A percentile compares a stretch with the other conserved stretches of the same genome.
Conservation (phyloP, 2,113 vertebrate species). For the Hydrolagus affinis region DNA sequence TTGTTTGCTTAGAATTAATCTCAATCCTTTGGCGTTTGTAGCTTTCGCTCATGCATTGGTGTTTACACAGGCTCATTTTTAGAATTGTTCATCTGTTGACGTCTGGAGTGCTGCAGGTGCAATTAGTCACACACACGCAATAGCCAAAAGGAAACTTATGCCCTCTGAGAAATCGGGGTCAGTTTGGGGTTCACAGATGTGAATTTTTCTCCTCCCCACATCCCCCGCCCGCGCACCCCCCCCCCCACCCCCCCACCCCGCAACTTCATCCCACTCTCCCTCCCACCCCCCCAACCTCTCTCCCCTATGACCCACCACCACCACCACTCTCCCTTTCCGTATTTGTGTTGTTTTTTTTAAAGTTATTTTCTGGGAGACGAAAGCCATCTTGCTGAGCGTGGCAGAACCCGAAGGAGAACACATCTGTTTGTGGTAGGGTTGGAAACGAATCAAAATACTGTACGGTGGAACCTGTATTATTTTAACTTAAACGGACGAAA, state of each 20-base stretch:
- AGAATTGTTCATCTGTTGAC: not conserved
- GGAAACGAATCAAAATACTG: conserved; percentile 28
- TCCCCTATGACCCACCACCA: too few relatives aligned
- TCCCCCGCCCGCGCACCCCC: too few relatives aligned
- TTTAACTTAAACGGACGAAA: conserved; percentile 18
- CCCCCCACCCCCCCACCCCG: too few relatives aligned
- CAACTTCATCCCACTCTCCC: too few relatives aligned
- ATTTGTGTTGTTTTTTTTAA: not conserved
- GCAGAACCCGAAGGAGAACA: not conserved
- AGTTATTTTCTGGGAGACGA: not conserved
- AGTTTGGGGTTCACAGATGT: not conserved
- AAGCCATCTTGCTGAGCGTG: not conserved
- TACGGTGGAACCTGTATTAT: conserved; percentile 18
- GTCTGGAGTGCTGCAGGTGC: not conserved
- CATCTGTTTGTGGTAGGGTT: conserved; percentile 13
- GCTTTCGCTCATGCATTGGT: not conserved
- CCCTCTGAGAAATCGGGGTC: not conserved
- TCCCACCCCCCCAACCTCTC: too few relatives aligned
- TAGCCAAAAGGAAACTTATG: not conserved
- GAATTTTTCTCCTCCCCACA: too few relatives aligned
- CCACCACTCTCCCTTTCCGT: not conserved
- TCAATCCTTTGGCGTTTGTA: not conserved
- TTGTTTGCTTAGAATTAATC: not conserved
- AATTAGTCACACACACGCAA: not conserved
- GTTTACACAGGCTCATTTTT: not conserved